Evolutionary conservation across 2,888 invertebrate genomes (phyloP).

Genomic region (Ophion ellenae): DNA sequence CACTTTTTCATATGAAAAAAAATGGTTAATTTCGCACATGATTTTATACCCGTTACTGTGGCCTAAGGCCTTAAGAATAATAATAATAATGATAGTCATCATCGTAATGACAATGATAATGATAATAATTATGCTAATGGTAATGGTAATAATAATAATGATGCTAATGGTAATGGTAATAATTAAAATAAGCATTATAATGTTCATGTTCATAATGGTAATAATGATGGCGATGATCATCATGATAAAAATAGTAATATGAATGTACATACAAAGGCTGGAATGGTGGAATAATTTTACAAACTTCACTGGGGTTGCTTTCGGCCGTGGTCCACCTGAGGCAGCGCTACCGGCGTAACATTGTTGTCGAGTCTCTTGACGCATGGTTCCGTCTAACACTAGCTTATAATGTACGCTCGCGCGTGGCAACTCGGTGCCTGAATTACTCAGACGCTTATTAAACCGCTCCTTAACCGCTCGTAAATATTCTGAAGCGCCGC

Average conservation of each 20-base stretch:
- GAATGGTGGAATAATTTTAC: conserved; percentile 51
- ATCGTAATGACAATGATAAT: too few relatives aligned
- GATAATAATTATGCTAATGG: too few relatives aligned
- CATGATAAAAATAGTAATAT: neutral
- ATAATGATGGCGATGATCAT: too few relatives aligned
- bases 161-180: too few relatives aligned
- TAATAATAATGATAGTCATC: too few relatives aligned
- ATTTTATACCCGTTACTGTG: too few relatives aligned
- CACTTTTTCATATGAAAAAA: too few relatives aligned
- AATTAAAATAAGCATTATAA: too few relatives aligned
- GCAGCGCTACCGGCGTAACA: conserved; percentile 14
- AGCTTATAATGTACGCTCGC: conserved; percentile 31
- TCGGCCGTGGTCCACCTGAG: conserved; percentile 37
- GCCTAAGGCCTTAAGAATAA: too few relatives aligned
- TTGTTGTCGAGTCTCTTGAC: conserved; percentile 43
- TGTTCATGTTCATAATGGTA: too few relatives aligned
- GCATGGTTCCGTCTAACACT: conserved; percentile 31
- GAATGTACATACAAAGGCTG: neutral
- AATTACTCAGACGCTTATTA: conserved; percentile 71
- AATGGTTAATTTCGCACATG: too few relatives aligned
- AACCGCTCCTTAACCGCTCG: conserved; percentile 69
- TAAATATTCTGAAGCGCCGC: conserved; percentile 67
- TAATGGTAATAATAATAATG: too few relatives aligned
- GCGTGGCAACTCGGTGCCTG: conserved; percentile 58
- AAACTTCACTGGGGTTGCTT: conserved; percentile 34